These are phyloP conservation scores for Acrobasis suavella DNA, from an alignment of 2,888 invertebrate genomes.

Conservation along the genomic window DNA sequence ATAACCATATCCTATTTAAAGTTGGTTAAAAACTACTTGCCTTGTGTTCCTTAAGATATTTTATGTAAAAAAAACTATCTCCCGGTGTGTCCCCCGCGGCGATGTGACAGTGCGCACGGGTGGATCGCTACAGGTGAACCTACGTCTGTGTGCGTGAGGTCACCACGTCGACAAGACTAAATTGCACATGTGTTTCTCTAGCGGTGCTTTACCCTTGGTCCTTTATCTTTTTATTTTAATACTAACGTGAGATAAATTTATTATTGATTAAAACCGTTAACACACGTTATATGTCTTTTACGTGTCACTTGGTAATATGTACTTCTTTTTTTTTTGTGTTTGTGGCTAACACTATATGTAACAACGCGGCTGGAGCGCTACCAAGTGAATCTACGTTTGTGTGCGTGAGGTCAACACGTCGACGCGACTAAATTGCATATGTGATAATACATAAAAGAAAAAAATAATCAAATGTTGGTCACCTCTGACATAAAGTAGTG, in stretches of 20 bases:
- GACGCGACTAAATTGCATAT: slow-evolving; percentile 30
- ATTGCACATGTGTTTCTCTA: slow-evolving; percentile 32
- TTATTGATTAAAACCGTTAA: too few relatives aligned
- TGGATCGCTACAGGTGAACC: slow-evolving; percentile 70
- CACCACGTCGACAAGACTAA: slow-evolving; percentile 47
- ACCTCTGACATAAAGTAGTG: slow-evolving; percentile 8
- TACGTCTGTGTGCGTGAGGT: slow-evolving; percentile 70
- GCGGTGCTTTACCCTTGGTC: slow-evolving; percentile 35
- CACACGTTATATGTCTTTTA: too few relatives aligned
- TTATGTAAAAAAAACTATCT: neutral
- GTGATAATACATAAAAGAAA: too few relatives aligned
- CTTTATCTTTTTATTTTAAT: neutral
- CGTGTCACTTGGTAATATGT: too few relatives aligned
- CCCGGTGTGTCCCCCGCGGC: slow-evolving; percentile 41
- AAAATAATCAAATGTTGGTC: neutral
- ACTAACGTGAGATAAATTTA: neutral
- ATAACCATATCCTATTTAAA: too few relatives aligned
- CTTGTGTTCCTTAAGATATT: neutral
- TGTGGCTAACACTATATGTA: too few relatives aligned
- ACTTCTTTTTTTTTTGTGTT: neutral
- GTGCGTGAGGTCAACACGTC: slow-evolving; percentile 73
- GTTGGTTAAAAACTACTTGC: too few relatives aligned
- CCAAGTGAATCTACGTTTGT: slow-evolving; percentile 65
- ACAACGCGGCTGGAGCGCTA: slow-evolving; percentile 46
- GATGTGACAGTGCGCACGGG: slow-evolving; percentile 77